phyloP scores from a whole-genome alignment of 1,140 invertebrate species.

The Panulirus ornatus region DNA sequence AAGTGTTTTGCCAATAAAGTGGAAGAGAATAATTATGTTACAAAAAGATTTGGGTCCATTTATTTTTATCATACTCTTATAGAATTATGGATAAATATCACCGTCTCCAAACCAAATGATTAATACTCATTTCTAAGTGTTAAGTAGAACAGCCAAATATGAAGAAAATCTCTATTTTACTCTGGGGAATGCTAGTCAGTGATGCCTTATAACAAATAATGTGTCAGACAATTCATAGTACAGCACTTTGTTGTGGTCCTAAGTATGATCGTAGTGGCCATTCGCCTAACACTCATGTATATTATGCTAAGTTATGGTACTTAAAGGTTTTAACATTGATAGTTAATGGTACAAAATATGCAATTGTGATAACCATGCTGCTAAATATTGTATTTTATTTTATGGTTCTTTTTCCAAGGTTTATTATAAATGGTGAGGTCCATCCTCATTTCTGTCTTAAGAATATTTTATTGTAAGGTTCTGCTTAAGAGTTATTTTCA shows the following conservation, averaged over 20 bases:
- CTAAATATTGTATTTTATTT: background rate
- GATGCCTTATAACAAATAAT: background rate
- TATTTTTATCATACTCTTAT: background rate
- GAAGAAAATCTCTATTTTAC: background rate
- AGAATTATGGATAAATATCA: background rate
- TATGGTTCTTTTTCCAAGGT: background rate
- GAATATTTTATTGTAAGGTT: background rate
- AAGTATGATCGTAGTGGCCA: background rate
- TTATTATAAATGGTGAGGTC: background rate
- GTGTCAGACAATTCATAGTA: background rate
- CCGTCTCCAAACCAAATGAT: background rate
- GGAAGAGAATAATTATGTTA: too few relatives aligned
- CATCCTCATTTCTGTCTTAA: background rate
- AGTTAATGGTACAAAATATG: conserved; percentile 16
- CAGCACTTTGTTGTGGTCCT: background rate
- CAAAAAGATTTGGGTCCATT: too few relatives aligned
- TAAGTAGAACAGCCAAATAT: background rate
- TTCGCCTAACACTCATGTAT: background rate
- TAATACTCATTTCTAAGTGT: background rate
- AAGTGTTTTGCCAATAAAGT: too few relatives aligned
- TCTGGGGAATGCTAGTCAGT: conserved; percentile 1
- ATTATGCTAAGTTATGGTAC: background rate
- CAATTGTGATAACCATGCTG: conserved; percentile 4
- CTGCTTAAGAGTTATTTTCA: background rate
- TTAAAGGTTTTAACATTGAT: background rate